Evolutionary conservation across 2,113 vertebrate genomes (phyloP).

Genomic region (Xiphophorus couchianus): DNA sequence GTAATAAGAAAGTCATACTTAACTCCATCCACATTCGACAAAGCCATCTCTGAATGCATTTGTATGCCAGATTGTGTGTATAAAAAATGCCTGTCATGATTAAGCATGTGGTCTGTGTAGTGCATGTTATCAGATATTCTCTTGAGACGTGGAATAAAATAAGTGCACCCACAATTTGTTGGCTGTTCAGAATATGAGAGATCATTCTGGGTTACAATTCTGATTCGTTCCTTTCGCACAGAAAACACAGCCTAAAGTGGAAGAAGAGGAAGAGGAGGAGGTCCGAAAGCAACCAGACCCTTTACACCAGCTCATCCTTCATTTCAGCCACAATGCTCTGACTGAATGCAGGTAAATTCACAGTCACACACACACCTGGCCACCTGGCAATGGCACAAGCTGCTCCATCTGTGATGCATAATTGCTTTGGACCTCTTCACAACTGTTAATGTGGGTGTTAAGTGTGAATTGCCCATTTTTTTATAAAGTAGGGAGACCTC

Average conservation of each 20-base stretch:
- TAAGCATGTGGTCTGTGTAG: constrained; percentile 25
- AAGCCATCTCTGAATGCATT: constrained; percentile 12
- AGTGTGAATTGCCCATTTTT: constrained; percentile 29
- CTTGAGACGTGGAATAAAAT: neutral
- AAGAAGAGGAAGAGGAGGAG: constrained; percentile 91
- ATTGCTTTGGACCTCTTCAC: constrained; percentile 28
- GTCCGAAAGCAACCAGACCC: constrained; percentile 90
- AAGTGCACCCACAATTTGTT: neutral
- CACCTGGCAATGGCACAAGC: constrained; percentile 43
- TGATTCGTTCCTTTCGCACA: constrained; percentile 75
- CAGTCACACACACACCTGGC: constrained; percentile 29
- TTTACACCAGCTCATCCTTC: constrained; percentile 97
- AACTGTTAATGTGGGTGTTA: constrained; percentile 38
- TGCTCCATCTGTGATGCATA: constrained; percentile 59
- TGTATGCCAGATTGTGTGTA: constrained; percentile 20
- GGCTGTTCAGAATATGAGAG: neutral
- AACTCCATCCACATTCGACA: constrained; percentile 34
- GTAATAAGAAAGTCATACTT: constrained; percentile 43
- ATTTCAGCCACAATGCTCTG: constrained; percentile 95
- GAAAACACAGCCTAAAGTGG: constrained; percentile 88
- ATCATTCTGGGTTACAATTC: neutral
- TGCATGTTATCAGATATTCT: constrained; percentile 31
- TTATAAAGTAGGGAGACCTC: neutral
- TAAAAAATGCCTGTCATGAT: neutral
- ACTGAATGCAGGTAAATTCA: constrained; percentile 90